Evolutionary conservation across 1,140 invertebrate genomes (phyloP).

Genomic region (Penaeus vannamei): DNA sequence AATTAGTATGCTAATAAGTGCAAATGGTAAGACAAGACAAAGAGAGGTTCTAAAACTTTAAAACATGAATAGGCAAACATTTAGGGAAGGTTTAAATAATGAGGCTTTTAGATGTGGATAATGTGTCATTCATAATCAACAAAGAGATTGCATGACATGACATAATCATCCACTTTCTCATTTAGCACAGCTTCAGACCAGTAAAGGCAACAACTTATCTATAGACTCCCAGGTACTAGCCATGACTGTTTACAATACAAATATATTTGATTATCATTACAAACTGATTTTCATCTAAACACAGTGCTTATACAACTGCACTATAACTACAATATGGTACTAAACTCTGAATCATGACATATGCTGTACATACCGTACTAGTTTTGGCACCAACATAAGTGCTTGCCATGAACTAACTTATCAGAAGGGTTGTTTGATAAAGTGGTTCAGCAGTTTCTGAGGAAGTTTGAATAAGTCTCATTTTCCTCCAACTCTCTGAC

Average conservation of each 20-base stretch:
- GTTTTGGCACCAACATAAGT: slow-evolving; percentile 16
- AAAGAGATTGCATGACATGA: slow-evolving; percentile 20
- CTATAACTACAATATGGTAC: slow-evolving; percentile 47
- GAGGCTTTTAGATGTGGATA: slow-evolving; percentile 59
- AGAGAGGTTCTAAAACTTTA: slow-evolving; percentile 60
- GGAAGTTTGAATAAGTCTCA: slow-evolving; percentile 52
- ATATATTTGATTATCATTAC: slow-evolving; percentile 46
- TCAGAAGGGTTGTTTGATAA: slow-evolving; percentile 23
- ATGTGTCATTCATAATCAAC: slow-evolving; percentile 43
- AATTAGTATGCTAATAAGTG: slow-evolving; percentile 62
- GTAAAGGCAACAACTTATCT: slow-evolving; percentile 37
- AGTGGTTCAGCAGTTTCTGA: slow-evolving; percentile 41
- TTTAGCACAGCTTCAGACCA: slow-evolving; percentile 38
- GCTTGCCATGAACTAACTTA: slow-evolving; percentile 23
- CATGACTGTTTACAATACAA: slow-evolving; percentile 39
- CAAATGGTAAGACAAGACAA: slow-evolving; percentile 66
- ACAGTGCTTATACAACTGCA: slow-evolving; percentile 47
- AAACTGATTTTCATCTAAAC: slow-evolving; percentile 49
- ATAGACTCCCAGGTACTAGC: slow-evolving; percentile 24
- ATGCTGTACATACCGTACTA: slow-evolving; percentile 25
- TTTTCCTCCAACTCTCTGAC: slow-evolving; percentile 12
- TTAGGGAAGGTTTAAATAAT: slow-evolving; percentile 62
- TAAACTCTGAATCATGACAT: slow-evolving; percentile 14
- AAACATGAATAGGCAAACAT: slow-evolving; percentile 62
- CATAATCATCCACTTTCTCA: slow-evolving; percentile 18